Evolutionary conservation across 2,797 vertebrate species (phyloP), one percentile per base, ranked within the genome.

Genomic region (Danio jaintianensis): DNA sequence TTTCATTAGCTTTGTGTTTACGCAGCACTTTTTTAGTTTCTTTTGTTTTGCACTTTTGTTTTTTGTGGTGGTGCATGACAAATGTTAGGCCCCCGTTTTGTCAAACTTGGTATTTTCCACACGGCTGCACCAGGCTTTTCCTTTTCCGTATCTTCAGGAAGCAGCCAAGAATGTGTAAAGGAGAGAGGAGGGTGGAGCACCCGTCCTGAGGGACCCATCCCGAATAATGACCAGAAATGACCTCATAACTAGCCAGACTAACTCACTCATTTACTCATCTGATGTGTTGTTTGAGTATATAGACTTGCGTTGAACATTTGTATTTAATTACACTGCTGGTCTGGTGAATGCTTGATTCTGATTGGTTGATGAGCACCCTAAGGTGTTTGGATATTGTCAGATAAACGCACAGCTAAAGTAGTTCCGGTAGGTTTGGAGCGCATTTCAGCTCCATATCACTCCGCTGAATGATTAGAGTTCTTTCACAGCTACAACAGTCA

Each of bases 181-280:
- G 38, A 40, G 85, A 5, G 80, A 22, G 43, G 22, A 67, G 67
- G 38, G 61, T 71, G 73, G 20, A 38, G 69, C n/a, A 42, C 72
- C 0, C 10, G 7, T 89, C 84, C 71, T 40, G 73, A 29, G 68
- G 22, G 53, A 85, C 2, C 1, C 63, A 47, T 82, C 73, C 75
- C 56, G 82, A 82, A 87, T 78, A 87, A 88, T 78, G 81, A 86
- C 83, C 83, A 85, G 85, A 85, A 85, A 74, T 83, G 84, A 81
- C 85, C 84, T 62, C 52, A 62, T 69, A 78, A 79, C 78, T 48
- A 42, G n/a, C n/a, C n/a, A n/a, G n/a, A n/a, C 53, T n/a, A 50
- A 47, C 53, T 11, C n/a, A n/a, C n/a, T n/a, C n/a, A 70, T 75
- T 42, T 42, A 55, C 47, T 53, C 47, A 3, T 58, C 48, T 12